phyloP scores from a whole-genome alignment of 2,888 invertebrate species.

The Gortyna flavago region DNA sequence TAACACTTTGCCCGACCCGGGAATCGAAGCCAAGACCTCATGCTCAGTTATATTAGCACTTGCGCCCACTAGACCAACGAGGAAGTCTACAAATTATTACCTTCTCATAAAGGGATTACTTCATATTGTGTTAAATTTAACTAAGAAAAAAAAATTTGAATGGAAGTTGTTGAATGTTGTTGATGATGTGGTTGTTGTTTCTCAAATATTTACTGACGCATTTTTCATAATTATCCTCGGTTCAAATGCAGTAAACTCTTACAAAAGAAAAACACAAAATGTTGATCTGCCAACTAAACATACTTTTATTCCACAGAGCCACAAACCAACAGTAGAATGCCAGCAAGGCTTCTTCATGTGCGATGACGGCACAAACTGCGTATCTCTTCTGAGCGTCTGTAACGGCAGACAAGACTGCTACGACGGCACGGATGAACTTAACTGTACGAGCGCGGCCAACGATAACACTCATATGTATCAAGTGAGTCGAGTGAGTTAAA shows the following conservation, averaged over 20 bases:
- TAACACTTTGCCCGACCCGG: neutral
- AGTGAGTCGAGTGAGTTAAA: conserved; percentile 68
- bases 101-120: neutral
- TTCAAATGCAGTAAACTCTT: neutral
- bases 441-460: conserved; percentile 87
- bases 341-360: conserved; percentile 78
- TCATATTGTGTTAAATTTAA: neutral
- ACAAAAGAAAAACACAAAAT: neutral
- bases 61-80: neutral
- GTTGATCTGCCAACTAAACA: neutral
- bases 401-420: conserved; percentile 93
- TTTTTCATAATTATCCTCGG: neutral
- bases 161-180: too few relatives aligned
- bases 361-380: conserved; percentile 88
- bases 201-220: neutral
- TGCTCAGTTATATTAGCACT: neutral
- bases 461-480: conserved; percentile 74
- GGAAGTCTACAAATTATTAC: neutral
- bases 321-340: conserved; percentile 72
- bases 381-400: conserved; percentile 91
- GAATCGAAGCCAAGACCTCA: neutral
- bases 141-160: neutral
- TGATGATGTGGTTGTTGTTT: too few relatives aligned
- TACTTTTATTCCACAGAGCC: conserved; percentile 60
- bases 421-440: conserved; percentile 93